Conservation (phyloP, 1,140 invertebrate species). For the Matsumurasca onukii region DNA sequence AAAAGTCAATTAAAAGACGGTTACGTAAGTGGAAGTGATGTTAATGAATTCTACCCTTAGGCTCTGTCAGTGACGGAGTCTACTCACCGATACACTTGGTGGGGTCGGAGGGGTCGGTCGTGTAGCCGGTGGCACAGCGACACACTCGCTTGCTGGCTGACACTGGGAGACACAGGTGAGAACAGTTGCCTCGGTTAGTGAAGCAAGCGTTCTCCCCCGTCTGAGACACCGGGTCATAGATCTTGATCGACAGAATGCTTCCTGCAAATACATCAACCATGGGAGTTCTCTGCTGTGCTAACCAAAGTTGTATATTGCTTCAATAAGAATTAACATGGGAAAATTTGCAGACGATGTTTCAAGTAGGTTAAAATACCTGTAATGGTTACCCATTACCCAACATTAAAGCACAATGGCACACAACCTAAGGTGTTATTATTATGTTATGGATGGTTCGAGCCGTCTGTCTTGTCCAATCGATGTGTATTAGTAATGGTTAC, state of each 20-base stretch:
- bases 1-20: no score
- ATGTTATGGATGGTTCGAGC: slow-evolving; percentile 42
- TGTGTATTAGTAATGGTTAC: no score
- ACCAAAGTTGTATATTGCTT: slow-evolving; percentile 25
- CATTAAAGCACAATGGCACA: slow-evolving; percentile 58
- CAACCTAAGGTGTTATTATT: no score
- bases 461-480: slow-evolving; percentile 54
- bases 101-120: slow-evolving; percentile 53
- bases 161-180: slow-evolving; percentile 77
- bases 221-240: slow-evolving; percentile 69
- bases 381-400: not conserved
- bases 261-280: slow-evolving; percentile 48
- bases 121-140: slow-evolving; percentile 75
- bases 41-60: no score
- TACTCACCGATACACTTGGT: slow-evolving; percentile 51
- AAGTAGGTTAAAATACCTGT: not conserved
- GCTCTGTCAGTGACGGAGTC: no score
- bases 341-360: slow-evolving; percentile 4
- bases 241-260: slow-evolving; percentile 62
- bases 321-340: not conserved
- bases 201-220: slow-evolving; percentile 54
- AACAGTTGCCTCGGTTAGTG: slow-evolving; percentile 63
- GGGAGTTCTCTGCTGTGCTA: no score
- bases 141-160: slow-evolving; percentile 59
- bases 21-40: no score